A percentile compares a stretch with the other conserved stretches of the same genome.
phyloP scores from a whole-genome alignment of 92 coral and sea anemone genomes.

The Micromussa lordhowensis region DNA sequence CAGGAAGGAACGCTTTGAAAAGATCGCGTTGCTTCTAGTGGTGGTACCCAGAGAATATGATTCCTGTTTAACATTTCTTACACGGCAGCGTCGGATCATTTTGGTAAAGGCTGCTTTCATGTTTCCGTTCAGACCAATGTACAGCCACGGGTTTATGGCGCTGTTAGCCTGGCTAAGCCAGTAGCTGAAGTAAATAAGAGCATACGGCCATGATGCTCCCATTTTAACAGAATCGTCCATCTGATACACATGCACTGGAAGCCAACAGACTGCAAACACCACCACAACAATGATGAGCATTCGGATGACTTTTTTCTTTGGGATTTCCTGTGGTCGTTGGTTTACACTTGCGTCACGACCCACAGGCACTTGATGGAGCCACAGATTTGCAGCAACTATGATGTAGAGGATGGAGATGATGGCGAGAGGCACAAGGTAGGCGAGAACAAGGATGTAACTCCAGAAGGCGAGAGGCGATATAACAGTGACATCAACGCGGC shows the following conservation, averaged over 20 bases:
- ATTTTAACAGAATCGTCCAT: neutral
- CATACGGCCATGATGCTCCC: neutral
- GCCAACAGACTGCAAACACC: too few relatives aligned
- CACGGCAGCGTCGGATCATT: neutral
- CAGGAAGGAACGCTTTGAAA: neutral
- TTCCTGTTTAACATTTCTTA: neutral
- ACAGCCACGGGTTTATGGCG: too few relatives aligned
- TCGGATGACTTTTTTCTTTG: slow-evolving; percentile 49
- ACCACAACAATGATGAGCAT: too few relatives aligned
- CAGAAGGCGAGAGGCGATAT: neutral
- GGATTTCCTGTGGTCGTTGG: slow-evolving; percentile 26
- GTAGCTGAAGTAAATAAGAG: too few relatives aligned
- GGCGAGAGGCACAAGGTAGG: slow-evolving; percentile 56
- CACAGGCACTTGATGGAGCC: slow-evolving; percentile 64
- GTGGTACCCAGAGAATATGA: neutral
- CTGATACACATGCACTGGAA: too few relatives aligned
- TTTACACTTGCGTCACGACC: slow-evolving; percentile 21
- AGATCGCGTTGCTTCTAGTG: neutral
- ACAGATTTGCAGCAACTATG: too few relatives aligned
- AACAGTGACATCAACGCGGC: too few relatives aligned
- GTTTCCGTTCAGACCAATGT: too few relatives aligned
- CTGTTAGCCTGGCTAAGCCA: too few relatives aligned
- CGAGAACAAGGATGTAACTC: slow-evolving; percentile 22
- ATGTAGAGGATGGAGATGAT: too few relatives aligned
- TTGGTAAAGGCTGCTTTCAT: too few relatives aligned